Percentiles rank a stretch among this genome's conserved stretches.
phyloP scores from a whole-genome alignment of 2,797 vertebrate species.

The Otolemur crassicaudatus region DNA sequence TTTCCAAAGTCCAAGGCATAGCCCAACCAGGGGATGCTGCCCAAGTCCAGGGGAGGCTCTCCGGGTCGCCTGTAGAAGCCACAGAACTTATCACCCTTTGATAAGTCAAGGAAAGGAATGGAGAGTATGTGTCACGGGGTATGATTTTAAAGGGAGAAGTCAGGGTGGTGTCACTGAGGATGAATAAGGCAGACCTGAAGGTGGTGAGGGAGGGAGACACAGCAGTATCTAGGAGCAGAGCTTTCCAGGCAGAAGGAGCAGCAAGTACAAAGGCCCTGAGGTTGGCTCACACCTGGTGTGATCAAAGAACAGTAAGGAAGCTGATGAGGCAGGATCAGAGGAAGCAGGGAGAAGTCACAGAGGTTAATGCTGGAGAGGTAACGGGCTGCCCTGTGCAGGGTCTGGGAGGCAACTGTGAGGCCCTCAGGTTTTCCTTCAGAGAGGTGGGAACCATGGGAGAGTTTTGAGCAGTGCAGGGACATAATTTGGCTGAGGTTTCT shows the following conservation, averaged over 20 bases:
- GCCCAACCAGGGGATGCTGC: slow-evolving; percentile 93
- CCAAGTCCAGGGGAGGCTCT: slow-evolving; percentile 93
- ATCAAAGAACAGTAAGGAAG: neutral
- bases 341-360: neutral
- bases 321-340: neutral
- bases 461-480: neutral
- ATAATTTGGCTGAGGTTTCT: neutral
- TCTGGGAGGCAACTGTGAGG: neutral
- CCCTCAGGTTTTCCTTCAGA: neutral
- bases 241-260: neutral
- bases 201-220: neutral
- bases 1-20: slow-evolving; percentile 93
- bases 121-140: no score
- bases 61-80: slow-evolving; percentile 86
- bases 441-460: neutral
- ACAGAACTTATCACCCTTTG: neutral
- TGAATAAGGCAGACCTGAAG: neutral
- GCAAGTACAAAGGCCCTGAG: neutral
- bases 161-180: neutral
- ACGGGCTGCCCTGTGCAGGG: neutral
- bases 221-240: neutral
- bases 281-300: no score
- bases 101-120: neutral
- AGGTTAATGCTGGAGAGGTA: neutral
- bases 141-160: neutral